Conservation (phyloP, 1,140 invertebrate species). For the Apis cerana region DNA sequence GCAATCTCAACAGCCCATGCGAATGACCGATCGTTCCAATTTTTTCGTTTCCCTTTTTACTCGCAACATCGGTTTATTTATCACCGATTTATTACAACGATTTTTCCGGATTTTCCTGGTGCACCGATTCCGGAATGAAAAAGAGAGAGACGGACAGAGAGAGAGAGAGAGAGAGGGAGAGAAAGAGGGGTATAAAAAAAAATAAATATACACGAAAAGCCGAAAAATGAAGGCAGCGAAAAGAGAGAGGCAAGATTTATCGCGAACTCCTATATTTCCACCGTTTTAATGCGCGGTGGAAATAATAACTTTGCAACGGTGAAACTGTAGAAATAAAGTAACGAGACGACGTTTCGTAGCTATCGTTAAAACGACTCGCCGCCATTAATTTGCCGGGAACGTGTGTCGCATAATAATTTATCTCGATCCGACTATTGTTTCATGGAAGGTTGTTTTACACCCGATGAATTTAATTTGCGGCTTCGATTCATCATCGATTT, state of each 20-base stretch:
- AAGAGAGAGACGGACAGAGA: no score
- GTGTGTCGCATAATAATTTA: not conserved
- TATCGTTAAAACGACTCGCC: not conserved
- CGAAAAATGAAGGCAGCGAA: not conserved
- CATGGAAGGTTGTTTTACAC: not conserved
- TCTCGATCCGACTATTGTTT: not conserved
- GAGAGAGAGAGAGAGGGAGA: no score
- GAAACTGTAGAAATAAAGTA: not conserved
- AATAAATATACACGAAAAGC: not conserved
- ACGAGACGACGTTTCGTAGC: not conserved
- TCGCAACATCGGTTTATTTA: no score
- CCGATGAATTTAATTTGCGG: not conserved
- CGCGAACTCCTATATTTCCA: not conserved
- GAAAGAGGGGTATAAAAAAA: not conserved
- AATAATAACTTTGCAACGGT: not conserved
- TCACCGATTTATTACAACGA: no score
- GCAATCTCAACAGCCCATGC: no score
- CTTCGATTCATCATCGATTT: no score
- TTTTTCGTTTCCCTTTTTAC: no score
- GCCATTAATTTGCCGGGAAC: conserved; percentile 2
- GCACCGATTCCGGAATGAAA: no score
- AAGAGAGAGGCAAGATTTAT: not conserved
- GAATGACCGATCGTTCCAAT: no score
- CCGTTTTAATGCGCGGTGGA: not conserved
- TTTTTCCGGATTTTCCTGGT: no score